Evolutionary conservation across 2,797 vertebrate genomes (phyloP), one percentile per base, ranked within the genome.

Genomic region (Enteromius paludinosus): DNA sequence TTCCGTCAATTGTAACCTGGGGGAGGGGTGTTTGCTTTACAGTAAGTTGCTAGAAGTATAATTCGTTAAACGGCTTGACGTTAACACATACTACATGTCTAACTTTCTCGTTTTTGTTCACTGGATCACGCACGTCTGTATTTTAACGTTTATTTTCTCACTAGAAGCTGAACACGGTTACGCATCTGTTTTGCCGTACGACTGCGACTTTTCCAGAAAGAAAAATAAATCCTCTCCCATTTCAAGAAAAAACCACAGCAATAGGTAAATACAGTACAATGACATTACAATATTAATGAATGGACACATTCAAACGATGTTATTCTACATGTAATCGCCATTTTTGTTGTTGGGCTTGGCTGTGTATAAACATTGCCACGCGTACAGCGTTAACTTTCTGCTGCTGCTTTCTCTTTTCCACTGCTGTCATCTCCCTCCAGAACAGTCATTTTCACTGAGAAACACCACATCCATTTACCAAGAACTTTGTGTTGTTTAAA

Each of bases 151-250:
- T 87, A 85, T 71, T 86, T 86, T 87, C 84, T 89, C 89, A 61
- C 89, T 91, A 99, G 98, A 98, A 93, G 97, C 98, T 91, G 98
- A 99, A 89, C 98, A 99, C 90, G 97, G 98, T 90, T 99, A 99
- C 92, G 98, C 97, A 79, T 98, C 98, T 86, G 96, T 97, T 92
- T 95, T 98, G 94, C 98, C 97, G 83, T 98, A 95, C 95, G 96
- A 95, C 90, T 96, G 93, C 89, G 97, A 98, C 95, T 97, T 96
- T 90, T 94, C 96, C 94, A 92, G 96, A 93, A 98, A 98, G 95
- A 99, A 97, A 96, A 95, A 96, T 94, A 98, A 98, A 97, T 91
- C 95, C 77, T 94, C 96, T 86, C 88, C 96, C 91, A 94, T 97
- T 89, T 95, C 96, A 95, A 96, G 97, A 94, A 99, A 98, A 95